Base-by-base conservation (phyloP, 2,113 vertebrate genomes). In the Rhinolophus ferrumequinum region DNA sequence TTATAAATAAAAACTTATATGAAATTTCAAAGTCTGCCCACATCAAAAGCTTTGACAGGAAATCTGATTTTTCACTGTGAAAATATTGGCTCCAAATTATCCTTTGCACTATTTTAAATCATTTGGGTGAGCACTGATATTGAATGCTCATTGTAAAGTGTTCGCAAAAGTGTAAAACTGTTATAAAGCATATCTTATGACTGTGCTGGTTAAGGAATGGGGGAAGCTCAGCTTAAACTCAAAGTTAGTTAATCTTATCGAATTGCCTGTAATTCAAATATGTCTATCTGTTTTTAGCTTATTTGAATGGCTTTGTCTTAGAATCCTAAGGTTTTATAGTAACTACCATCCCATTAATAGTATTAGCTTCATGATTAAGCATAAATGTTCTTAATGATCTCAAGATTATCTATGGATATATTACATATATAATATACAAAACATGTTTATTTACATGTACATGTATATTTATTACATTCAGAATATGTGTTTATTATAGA, bases 291-390 rank as follows among this genome's bases (percentile, higher is more conserved):
- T 52, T 88, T 90, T 94, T 54, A 77, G 30, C n/a, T 60, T 47
- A 87, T 93, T 66, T 77, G 35, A 76, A 62, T 93, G 47, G 85
- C 33, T 95, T 88, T 88, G 33, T 80, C 19, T 33, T 94, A 91
- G 30, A 89, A 73, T 88, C 30, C 33, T 82, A 76, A 76, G 44
- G 9, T 79, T 64, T 85, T 90, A 52, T 44, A 75, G 35, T 91
- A 92, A 92, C 80, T 91, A 24, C 2, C 26, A 75, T 58, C 35
- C 47, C 2, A 64, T 67, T 94, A 54, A 64, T 58, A 60, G 13
- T 58, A 41, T 35, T 44, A 86, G 30, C 41, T 83, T 82, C 70
- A 89, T 94, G 64, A 76, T 76, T 87, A 82, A 69, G 19, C 28
- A 54, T 81, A 70, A 6, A 90, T 86, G 18, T 83, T 84, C 62